Conservation (phyloP, 2,888 invertebrate genomes). For the Silvanus unidentatus region DNA sequence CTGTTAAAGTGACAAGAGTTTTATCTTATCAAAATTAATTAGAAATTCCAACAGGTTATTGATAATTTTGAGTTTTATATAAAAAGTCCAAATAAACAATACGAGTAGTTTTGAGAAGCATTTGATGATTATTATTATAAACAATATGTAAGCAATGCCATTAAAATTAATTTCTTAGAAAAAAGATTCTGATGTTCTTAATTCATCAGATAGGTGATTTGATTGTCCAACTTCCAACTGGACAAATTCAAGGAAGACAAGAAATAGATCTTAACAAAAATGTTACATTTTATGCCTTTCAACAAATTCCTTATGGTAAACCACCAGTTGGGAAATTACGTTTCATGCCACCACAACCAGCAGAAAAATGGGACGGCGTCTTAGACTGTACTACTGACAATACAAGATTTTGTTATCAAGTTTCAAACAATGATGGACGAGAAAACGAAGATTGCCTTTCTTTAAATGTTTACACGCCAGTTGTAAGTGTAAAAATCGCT, state of each 20-base stretch:
- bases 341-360: slow-evolving; percentile 24
- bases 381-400: slow-evolving; percentile 26
- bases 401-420: slow-evolving; percentile 23
- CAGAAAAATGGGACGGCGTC: slow-evolving; percentile 27
- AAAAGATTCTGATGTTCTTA: too few species aligned
- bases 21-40: too few species aligned
- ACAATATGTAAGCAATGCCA: too few species aligned
- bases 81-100: too few species aligned
- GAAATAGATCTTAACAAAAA: slow-evolving; percentile 10
- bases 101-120: too few species aligned
- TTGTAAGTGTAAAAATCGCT: slow-evolving; percentile 17
- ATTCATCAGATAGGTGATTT: slow-evolving; percentile 3
- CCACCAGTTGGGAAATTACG: slow-evolving; percentile 24
- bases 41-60: too few species aligned
- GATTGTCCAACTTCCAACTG: slow-evolving; percentile 11
- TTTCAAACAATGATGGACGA: slow-evolving; percentile 10
- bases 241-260: slow-evolving; percentile 15
- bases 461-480: slow-evolving; percentile 22
- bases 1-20: too few species aligned
- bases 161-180: too few species aligned
- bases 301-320: slow-evolving; percentile 25
- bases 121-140: too few species aligned
- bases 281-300: slow-evolving; percentile 21
- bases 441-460: slow-evolving; percentile 29
- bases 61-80: too few species aligned